phyloP scores from a whole-genome alignment of 2,113 vertebrate species.

The Hiodon tergisus region DNA sequence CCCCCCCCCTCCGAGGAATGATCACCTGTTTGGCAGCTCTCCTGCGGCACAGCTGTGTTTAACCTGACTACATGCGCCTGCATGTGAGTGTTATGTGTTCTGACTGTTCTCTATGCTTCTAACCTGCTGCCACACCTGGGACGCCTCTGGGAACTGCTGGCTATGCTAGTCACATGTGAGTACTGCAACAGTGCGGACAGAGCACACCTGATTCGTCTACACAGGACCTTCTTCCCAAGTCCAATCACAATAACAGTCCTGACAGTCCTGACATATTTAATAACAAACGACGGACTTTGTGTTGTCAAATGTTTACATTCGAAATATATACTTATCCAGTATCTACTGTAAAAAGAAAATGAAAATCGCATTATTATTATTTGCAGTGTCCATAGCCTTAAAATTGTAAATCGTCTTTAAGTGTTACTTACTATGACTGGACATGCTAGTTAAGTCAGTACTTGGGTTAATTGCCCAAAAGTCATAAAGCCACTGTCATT shows the following conservation, averaged over 20 bases:
- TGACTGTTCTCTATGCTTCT: constrained; percentile 24
- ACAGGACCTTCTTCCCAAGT: not conserved
- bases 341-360: too few species aligned
- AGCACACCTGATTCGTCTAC: not conserved
- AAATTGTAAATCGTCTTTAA: too few species aligned
- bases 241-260: not conserved
- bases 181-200: not conserved
- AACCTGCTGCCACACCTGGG: constrained; percentile 24
- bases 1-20: not conserved
- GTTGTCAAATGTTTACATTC: too few species aligned
- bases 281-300: too few species aligned
- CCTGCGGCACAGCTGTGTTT: not conserved
- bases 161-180: constrained; percentile 30
- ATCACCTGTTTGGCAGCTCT: constrained; percentile 4
- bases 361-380: too few species aligned
- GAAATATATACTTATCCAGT: too few species aligned
- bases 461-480: not conserved
- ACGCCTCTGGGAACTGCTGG: constrained; percentile 18
- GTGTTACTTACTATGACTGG: too few species aligned
- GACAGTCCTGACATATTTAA: not conserved
- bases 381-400: too few species aligned
- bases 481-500: not conserved
- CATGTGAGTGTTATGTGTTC: constrained; percentile 10
- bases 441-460: too few species aligned
- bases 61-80: constrained; percentile 2